Evolutionary conservation across 2,888 invertebrate species (phyloP).

Genomic region (Augochlorella aurata): DNA sequence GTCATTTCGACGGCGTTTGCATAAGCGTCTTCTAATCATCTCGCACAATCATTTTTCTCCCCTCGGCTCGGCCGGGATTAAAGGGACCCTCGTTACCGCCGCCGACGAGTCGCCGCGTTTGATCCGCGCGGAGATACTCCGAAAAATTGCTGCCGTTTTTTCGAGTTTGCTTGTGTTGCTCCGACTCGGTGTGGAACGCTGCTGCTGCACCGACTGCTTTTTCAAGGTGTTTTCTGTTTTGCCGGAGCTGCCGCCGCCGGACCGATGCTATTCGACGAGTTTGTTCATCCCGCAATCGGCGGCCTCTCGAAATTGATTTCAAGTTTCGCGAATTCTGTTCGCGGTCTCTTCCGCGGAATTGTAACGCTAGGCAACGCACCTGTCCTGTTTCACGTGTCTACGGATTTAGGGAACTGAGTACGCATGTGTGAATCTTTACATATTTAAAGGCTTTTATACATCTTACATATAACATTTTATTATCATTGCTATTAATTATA

Average conservation of each 20-base stretch:
- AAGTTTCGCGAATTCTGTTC: not conserved
- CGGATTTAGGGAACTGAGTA: too few species aligned
- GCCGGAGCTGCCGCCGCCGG: not conserved
- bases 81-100: not conserved
- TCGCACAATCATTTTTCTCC: conserved; percentile 15
- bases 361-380: not conserved
- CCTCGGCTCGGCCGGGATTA: not conserved
- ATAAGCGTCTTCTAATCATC: conserved; percentile 21
- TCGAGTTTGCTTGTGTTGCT: not conserved
- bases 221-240: not conserved
- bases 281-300: too few species aligned
- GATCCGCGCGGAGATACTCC: not conserved
- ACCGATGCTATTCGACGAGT: not conserved
- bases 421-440: too few species aligned
- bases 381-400: too few species aligned
- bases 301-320: not conserved
- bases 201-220: not conserved
- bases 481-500: too few species aligned
- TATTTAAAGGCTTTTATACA: too few species aligned
- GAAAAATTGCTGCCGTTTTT: not conserved
- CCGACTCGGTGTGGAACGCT: not conserved
- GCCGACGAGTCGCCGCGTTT: not conserved
- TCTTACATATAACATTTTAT: too few species aligned
- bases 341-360: not conserved
- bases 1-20: conserved; percentile 20